Base-by-base conservation (phyloP, 2,888 invertebrate genomes). In the Drosophila barbarae region DNA sequence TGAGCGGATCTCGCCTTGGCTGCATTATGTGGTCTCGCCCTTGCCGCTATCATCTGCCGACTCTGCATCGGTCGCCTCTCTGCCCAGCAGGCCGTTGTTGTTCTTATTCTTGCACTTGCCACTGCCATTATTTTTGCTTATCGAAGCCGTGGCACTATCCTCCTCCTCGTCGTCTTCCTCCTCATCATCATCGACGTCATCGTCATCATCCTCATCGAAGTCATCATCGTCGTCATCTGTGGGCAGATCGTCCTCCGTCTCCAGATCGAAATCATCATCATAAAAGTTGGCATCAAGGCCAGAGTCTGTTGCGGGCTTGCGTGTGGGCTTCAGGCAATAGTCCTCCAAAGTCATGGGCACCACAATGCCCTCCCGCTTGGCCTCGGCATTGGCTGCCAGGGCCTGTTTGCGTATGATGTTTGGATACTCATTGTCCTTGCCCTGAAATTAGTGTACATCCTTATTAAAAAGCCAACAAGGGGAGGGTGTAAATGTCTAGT, bases 401-500 rank as follows among this genome's bases (percentile, higher is more conserved):
- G 99, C 99, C 92, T 99, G 99, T 91, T 98, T 98, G 88, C 98
- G 98, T 88, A 72, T 98, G 86, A 99, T 98, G 90, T 98, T 98
- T 90, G 98, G 98, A 91, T 99, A 99, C 91, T 99, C 99, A 90
- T 98, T 98, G 90, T 98, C 98, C 90, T 95, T 95, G 75, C 98
- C 98, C 92, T 88, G 42, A 10, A 51, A 41, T 35, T 42, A 56
- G 65, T 34, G 65, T 34, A 52, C 7, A 52, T 42, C 52, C 52
- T 61, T 61, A 61, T 61, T 64, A 42, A 41, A 32, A 23, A 42
- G 41, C 35, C n/a, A 63, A 51, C 5, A 3, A 12, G 5, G 32
- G 15, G 26, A 3, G 32, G 32, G 21, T 10, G 44, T 63, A 54
- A 44, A 61, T 61, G 10, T 34, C 39, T 49, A 46, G 56, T 8